phyloP scores from a whole-genome alignment of 2,888 invertebrate species.

The Halictus ligatus region DNA sequence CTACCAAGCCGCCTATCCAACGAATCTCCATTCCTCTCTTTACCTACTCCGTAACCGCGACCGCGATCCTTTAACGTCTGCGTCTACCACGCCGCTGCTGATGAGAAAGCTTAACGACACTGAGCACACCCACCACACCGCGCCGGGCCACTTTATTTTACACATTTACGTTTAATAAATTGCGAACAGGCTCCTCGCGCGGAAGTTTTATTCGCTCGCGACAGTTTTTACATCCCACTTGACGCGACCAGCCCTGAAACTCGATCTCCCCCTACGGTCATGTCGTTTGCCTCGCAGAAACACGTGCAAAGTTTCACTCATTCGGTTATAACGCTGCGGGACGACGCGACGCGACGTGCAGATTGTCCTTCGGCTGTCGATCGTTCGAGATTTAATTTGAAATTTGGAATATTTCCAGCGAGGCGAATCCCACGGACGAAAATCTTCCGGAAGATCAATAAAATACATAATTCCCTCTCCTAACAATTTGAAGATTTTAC shows the following conservation, averaged over 20 bases:
- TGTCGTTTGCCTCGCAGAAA: background rate
- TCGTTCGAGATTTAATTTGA: no score
- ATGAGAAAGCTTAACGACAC: slow-evolving; percentile 17
- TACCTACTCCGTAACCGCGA: slow-evolving; percentile 10
- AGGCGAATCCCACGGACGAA: no score
- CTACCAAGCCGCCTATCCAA: slow-evolving; percentile 1
- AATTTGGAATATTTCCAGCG: background rate
- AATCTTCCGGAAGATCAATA: no score
- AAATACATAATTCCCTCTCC: no score
- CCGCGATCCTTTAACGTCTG: slow-evolving; percentile 23
- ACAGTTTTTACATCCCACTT: slow-evolving; percentile 1
- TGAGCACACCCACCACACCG: background rate
- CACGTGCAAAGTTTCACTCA: background rate
- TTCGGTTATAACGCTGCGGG: background rate
- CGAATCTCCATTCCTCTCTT: slow-evolving; percentile 30
- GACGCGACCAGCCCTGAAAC: background rate
- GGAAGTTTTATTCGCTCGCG: background rate
- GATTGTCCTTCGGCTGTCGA: background rate
- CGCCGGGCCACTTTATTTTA: background rate
- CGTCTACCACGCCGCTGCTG: background rate
- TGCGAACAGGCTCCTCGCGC: background rate
- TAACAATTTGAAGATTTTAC: background rate
- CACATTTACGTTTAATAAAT: slow-evolving; percentile 10
- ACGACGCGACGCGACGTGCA: background rate
- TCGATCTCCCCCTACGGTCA: background rate